A percentile compares a stretch with the other conserved stretches of the same genome.
phyloP scores from a whole-genome alignment of 2,797 vertebrate genomes.

The Coracias cyanogaster region DNA sequence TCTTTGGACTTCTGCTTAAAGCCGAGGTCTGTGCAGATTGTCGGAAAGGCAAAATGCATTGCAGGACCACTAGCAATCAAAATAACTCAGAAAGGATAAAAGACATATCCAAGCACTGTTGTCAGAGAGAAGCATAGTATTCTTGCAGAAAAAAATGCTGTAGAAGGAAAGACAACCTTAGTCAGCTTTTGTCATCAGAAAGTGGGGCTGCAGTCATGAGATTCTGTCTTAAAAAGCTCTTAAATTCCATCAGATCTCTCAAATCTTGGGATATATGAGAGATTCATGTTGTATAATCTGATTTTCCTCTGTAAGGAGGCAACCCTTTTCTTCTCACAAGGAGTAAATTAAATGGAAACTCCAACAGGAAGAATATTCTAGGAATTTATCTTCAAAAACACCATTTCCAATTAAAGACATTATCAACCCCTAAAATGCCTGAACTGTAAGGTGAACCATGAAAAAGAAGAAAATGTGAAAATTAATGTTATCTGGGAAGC shows the following conservation, averaged over 20 bases:
- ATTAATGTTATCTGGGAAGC: background rate
- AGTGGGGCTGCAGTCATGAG: background rate
- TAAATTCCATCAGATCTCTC: background rate
- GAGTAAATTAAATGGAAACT: background rate
- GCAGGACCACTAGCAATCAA: background rate
- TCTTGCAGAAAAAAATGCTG: background rate
- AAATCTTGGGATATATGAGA: background rate
- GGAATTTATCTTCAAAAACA: background rate
- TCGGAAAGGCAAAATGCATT: background rate
- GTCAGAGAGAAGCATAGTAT: background rate
- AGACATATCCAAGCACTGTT: background rate
- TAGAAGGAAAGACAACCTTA: background rate
- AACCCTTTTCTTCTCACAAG: background rate
- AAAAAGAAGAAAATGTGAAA: background rate
- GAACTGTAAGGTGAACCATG: background rate
- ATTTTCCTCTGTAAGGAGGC: background rate
- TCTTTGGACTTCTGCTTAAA: background rate
- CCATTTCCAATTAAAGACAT: background rate
- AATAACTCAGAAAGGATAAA: constrained; percentile 8
- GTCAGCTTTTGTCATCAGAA: background rate
- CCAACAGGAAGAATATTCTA: background rate
- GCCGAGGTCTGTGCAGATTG: background rate
- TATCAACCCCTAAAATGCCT: background rate
- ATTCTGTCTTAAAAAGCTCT: background rate
- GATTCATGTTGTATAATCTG: background rate